Evolutionary conservation across 2,113 vertebrate species (phyloP).

Genomic region (Mormyrus lacerda): DNA sequence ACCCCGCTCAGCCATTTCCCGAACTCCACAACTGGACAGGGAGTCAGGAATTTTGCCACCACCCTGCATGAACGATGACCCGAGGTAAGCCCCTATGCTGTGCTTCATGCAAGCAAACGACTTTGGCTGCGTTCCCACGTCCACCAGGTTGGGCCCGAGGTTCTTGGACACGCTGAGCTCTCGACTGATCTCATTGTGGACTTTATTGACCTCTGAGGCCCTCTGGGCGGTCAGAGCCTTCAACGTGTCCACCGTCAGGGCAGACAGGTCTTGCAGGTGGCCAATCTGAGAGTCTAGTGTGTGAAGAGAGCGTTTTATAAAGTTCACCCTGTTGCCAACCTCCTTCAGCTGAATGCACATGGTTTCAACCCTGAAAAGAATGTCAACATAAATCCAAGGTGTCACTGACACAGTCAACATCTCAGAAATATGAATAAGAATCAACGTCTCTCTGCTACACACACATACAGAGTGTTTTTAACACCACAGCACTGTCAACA

Average conservation of each 20-base stretch:
- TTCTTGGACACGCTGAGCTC: constrained; percentile 96
- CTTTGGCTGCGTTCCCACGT: constrained; percentile 70
- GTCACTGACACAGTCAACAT: background rate
- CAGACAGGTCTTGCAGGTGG: constrained; percentile 95
- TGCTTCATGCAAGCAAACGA: constrained; percentile 80
- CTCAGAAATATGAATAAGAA: background rate
- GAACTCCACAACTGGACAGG: constrained; percentile 68
- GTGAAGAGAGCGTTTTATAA: constrained; percentile 91
- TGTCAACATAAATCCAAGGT: constrained; percentile 22
- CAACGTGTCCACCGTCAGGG: constrained; percentile 93
- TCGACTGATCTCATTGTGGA: constrained; percentile 93
- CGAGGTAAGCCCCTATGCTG: constrained; percentile 71
- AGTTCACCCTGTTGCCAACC: constrained; percentile 94
- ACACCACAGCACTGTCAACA: background rate
- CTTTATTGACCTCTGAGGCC: constrained; percentile 92
- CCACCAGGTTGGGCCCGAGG: constrained; percentile 76
- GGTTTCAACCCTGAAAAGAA: constrained; percentile 78
- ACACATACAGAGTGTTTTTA: background rate
- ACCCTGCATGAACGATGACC: constrained; percentile 70
- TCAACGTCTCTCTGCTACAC: background rate
- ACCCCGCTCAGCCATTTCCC: constrained; percentile 48
- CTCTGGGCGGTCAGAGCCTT: constrained; percentile 96
- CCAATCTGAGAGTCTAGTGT: constrained; percentile 96
- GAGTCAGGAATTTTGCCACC: constrained; percentile 74
- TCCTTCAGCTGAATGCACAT: constrained; percentile 97